Evolutionary conservation across 2,113 vertebrate genomes (phyloP), one percentile per base, ranked within the genome.

Genomic region (Hippocampus abdominalis): DNA sequence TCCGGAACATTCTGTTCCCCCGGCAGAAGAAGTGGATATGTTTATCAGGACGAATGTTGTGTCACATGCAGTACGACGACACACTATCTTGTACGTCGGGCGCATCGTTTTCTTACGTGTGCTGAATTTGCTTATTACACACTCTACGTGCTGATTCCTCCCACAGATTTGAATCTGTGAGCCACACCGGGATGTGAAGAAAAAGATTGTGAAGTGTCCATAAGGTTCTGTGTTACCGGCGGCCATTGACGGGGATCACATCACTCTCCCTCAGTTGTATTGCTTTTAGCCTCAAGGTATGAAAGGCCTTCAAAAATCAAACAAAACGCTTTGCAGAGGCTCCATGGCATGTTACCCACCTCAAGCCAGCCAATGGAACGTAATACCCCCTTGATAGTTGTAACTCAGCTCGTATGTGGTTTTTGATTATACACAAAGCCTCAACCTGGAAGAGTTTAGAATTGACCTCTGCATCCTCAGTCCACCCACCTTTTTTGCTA

Each of bases 1-100:
- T 82, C 51, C 66, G 77, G 88, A 88, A 91, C 88, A 87, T 87
- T 87, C 72, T 89, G 86, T 91, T 88, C 89, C 82, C 82, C 59
- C 76, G 62, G 66, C 74, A 42, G 67, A 80, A 85, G 25, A 78
- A 75, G 68, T 64, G 70, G 66, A 80, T 76, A n/a, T 81, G 70
- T 86, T 85, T 83, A 78, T 84, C 74, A 64, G 69, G 65, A 67
- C 49, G 73, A 46, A 20, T 23, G 74, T 83, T 87, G 70, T 25
- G 46, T 81, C 81, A 84, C 68, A 56, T 27, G 16, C 56, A 49
- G 12, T 68, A 49, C 44, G 25, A 63, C 54, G 71, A 53, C 67
- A 56, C 69, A 59, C 72, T 51, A 36, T 69, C 16, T 60, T 10
- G 11, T 57, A 29, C 48, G 21, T 78, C 76, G 64, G 46, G 48